Percentiles rank a stretch among this genome's conserved stretches.
phyloP scores from a whole-genome alignment of 2,113 vertebrate species.

The Neotragus pygmaeus region DNA sequence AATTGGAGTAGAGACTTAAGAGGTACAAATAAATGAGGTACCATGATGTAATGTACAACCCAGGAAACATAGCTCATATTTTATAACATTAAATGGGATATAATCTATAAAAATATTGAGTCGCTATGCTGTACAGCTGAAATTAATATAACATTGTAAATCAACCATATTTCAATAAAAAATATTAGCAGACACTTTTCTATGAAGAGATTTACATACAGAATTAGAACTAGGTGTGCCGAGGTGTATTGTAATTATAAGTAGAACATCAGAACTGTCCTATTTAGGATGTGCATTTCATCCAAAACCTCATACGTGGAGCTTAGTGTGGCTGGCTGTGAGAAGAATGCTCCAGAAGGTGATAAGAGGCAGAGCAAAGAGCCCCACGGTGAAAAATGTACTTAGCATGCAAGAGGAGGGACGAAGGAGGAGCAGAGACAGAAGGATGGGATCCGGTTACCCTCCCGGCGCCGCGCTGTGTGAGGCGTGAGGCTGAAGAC shows the following conservation, averaged over 20 bases:
- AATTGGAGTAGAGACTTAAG: background rate
- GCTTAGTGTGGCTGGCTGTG: accelerated
- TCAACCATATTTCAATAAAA: background rate
- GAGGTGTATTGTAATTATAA: background rate
- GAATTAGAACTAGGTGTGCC: background rate
- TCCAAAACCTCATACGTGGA: background rate
- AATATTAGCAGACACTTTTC: background rate
- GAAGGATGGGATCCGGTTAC: background rate
- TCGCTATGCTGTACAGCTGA: background rate
- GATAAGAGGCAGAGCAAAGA: accelerated
- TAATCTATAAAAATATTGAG: background rate
- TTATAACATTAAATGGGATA: background rate
- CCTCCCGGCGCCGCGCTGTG: too few relatives aligned
- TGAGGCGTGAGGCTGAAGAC: accelerated
- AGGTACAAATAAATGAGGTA: background rate
- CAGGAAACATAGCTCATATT: background rate
- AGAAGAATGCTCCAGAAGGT: too few relatives aligned
- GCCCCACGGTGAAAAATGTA: background rate
- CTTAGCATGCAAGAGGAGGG: accelerated
- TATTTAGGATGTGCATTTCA: background rate
- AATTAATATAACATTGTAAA: background rate
- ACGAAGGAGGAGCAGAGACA: accelerated
- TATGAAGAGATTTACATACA: too few relatives aligned
- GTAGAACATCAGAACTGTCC: background rate
- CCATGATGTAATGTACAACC: background rate